Evolutionary conservation across 2,888 invertebrate genomes (phyloP), one percentile per base, ranked within the genome.

Genomic region (Argyresthia goedartella): DNA sequence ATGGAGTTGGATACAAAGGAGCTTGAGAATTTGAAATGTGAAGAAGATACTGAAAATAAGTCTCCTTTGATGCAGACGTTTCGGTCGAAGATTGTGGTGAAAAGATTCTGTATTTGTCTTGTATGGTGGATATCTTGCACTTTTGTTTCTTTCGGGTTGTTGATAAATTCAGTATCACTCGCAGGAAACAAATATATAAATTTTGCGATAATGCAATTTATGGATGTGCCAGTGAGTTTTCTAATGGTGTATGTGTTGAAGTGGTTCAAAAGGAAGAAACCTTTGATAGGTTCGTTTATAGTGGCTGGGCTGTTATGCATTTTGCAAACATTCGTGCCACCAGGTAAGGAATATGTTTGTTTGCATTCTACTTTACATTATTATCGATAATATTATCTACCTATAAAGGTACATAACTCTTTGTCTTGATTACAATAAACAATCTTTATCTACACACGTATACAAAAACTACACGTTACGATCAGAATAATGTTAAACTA

Each of bases 141-240:
- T 0, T 88, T 92, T 56, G 88, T 92, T 8, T 92, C 90, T 65
- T 92, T 91, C 60, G 92, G 92, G 0, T 67, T 92, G 36, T 90
- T 90, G 1, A 71, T 92, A 43, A 91, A 91, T 67, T 88, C 92
- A 0, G 91, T 91, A 0, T 79, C 89, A 0, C 71, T 92, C 49
- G 85, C 88, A 47, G 92, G 91, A 2, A 88, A 92, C 66, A 89
- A 89, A 61, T 92, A 92, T 65, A 62, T 90, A 9, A 92, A 92
- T 66, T 92, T 92, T 63, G 89, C 91, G n/a, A 62, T 88, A 45
- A 87, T 88, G 2, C 70, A 81, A 1, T 57, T 85, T n/a, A 76
- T 87, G 25, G 89, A 61, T 61, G 73, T 89, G 47, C 89, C 89
- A 4, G 88, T 85, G 1, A 87, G 87, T 56, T 62, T 82, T 48